These are phyloP conservation scores for Nothoprocta perdicaria DNA, from an alignment of 2,113 vertebrate genomes.

Conservation along the genomic window DNA sequence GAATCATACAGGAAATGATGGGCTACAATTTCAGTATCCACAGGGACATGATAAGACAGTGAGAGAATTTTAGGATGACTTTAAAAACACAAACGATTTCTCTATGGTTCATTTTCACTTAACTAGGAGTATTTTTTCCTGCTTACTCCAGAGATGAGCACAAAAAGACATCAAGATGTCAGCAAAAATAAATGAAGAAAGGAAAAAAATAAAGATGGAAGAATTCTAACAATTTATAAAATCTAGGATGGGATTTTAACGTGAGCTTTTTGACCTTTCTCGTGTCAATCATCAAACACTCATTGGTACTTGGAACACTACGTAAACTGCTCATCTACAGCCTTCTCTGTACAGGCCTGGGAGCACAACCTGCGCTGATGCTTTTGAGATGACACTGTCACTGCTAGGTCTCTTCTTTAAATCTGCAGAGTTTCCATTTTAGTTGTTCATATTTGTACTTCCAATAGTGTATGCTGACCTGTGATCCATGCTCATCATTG, in stretches of 20 bases:
- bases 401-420: not conserved
- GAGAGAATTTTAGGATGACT: not conserved
- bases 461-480: slow-evolving; percentile 79
- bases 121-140: not conserved
- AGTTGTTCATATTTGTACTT: not conserved
- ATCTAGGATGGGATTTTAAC: not conserved
- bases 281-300: not conserved
- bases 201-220: not conserved
- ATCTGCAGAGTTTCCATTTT: not conserved
- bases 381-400: not conserved
- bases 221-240: not conserved
- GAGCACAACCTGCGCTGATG: not conserved
- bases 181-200: not conserved
- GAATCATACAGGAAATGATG: not conserved
- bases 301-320: not conserved
- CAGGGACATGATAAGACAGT: not conserved
- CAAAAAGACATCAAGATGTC: not conserved
- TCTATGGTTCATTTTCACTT: not conserved
- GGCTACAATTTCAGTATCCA: not conserved
- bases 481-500: slow-evolving; percentile 92
- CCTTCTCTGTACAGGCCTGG: not conserved
- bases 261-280: not conserved
- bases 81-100: not conserved
- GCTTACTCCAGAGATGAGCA: not conserved
- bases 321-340: not conserved